phyloP scores from a whole-genome alignment of 2,797 vertebrate species.

The Sciaenops ocellatus region DNA sequence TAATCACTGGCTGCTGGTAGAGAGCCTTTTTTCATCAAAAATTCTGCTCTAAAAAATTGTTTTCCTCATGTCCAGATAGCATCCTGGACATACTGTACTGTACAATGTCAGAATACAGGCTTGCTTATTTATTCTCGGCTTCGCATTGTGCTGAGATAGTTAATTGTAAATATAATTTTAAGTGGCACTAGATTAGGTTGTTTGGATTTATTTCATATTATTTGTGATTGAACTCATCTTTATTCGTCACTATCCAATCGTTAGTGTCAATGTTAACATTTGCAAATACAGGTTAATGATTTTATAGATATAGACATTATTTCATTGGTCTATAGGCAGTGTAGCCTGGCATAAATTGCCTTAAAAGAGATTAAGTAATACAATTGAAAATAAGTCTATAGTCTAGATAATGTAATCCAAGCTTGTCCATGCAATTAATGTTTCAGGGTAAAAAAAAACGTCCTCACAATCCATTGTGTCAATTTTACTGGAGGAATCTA shows the following conservation, averaged over 20 bases:
- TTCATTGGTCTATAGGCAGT: not conserved
- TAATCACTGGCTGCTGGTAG: constrained; percentile 37
- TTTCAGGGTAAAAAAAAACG: not conserved
- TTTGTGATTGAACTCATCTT: constrained; percentile 5
- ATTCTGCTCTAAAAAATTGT: not conserved
- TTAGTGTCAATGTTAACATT: not conserved
- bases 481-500: not conserved
- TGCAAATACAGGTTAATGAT: not conserved
- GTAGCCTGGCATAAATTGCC: not conserved
- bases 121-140: not conserved
- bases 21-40: constrained; percentile 22
- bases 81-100: not conserved
- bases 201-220: constrained; percentile 16
- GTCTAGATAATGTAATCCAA: not conserved
- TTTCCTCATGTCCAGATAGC: constrained; percentile 12
- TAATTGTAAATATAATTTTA: not conserved
- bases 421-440: constrained; percentile 3
- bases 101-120: constrained; percentile 11
- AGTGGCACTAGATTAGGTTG: not conserved
- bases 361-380: not conserved
- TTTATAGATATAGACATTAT: constrained; percentile 4
- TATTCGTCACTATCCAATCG: constrained; percentile 8
- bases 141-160: not conserved
- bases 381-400: not conserved
- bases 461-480: not conserved